A percentile compares a stretch with the other conserved stretches of the same genome.
Evolutionary conservation across 92 coral and sea anemone species (phyloP).

Genomic region (Phenganax marumi): DNA sequence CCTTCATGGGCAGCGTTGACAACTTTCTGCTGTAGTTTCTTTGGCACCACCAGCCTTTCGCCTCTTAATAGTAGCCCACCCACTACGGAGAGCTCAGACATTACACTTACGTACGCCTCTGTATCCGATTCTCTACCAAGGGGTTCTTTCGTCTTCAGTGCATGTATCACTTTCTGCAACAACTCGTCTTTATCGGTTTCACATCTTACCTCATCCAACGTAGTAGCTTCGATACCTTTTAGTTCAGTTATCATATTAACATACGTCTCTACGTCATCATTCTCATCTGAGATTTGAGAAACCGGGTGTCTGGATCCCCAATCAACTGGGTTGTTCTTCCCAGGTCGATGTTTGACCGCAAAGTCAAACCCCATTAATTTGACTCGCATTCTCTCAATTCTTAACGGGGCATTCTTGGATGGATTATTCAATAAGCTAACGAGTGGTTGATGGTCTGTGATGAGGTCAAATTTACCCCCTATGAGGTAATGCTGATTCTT

Average conservation of each 20-base stretch:
- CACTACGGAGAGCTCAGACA: not conserved
- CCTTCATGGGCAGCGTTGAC: conserved; percentile 52
- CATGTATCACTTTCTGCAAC: not conserved
- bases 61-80: not conserved
- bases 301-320: not conserved
- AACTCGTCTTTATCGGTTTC: not conserved
- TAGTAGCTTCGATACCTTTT: not conserved
- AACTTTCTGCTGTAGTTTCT: conserved; percentile 36
- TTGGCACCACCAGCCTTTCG: conserved; percentile 17
- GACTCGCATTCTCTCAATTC: not conserved
- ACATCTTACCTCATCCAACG: not conserved
- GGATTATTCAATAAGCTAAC: not conserved
- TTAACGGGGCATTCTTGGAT: not conserved
- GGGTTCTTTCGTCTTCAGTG: not conserved
- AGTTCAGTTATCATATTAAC: too few relatives aligned
- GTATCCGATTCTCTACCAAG: too few relatives aligned
- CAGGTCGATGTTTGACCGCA: not conserved
- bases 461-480: too few relatives aligned
- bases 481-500: too few relatives aligned
- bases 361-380: not conserved
- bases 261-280: too few relatives aligned
- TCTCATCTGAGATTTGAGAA: not conserved
- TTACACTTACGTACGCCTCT: not conserved
- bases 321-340: too few relatives aligned
- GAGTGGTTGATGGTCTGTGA: not conserved